Evolutionary conservation across 2,797 vertebrate genomes (phyloP).

Genomic region (Peromyscus melanophrys): DNA sequence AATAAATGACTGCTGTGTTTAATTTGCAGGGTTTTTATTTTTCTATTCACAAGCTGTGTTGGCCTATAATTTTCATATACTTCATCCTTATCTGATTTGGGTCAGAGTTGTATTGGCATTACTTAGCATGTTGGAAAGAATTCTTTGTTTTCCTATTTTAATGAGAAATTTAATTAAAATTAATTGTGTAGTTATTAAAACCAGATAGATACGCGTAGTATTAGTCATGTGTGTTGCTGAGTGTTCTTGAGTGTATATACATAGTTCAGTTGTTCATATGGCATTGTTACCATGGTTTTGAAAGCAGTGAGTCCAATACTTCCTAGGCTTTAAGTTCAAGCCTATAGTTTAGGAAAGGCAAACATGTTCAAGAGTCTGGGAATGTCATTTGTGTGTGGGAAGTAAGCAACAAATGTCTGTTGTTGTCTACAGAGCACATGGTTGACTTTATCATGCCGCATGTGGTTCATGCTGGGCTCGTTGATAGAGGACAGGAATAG

Average conservation of each 20-base stretch:
- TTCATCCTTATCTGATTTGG: neutral
- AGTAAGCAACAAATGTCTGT: neutral
- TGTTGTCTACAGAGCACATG: neutral
- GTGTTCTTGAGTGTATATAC: neutral
- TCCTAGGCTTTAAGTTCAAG: neutral
- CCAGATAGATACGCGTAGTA: neutral
- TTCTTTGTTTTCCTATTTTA: conserved; percentile 52
- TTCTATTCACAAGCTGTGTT: neutral
- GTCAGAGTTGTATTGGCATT: conserved; percentile 26
- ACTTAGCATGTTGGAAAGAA: neutral
- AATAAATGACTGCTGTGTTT: neutral
- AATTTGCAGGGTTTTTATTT: conserved; percentile 43
- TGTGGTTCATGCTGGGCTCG: neutral
- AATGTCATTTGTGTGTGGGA: neutral
- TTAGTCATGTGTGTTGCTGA: neutral
- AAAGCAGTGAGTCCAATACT: neutral
- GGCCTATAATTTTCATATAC: conserved; percentile 4
- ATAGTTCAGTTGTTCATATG: neutral
- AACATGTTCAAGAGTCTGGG: neutral
- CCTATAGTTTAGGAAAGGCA: neutral
- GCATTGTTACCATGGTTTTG: conserved; percentile 1
- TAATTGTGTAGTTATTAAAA: conserved; percentile 48
- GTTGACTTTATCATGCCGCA: neutral
- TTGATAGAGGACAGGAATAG: neutral
- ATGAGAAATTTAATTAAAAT: conserved; percentile 62